Conservation (phyloP, 2,113 vertebrate species). For the Brachyistius frenatus region DNA sequence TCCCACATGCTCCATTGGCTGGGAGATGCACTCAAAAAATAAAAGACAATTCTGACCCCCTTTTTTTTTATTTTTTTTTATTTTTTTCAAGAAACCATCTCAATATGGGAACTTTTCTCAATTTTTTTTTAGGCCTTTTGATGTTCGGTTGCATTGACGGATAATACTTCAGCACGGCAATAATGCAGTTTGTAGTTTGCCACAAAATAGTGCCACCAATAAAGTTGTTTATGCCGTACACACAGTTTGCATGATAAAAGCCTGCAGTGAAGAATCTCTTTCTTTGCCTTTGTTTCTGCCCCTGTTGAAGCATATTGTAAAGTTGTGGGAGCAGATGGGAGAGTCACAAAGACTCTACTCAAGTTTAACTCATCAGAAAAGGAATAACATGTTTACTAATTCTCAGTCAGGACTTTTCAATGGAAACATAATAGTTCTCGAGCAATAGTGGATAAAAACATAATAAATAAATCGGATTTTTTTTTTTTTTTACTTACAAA, state of each 20-base stretch:
- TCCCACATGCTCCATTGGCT: constrained; percentile 86
- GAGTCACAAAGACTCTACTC: constrained; percentile 24
- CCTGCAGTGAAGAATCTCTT: constrained; percentile 49
- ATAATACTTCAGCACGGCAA: constrained; percentile 47
- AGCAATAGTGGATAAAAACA: neutral
- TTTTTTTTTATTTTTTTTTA: constrained; percentile 21
- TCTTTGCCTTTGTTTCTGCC: constrained; percentile 44
- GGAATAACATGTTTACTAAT: constrained; percentile 7
- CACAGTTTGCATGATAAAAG: constrained; percentile 69
- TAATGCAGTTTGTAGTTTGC: constrained; percentile 61
- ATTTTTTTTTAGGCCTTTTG: constrained; percentile 72
- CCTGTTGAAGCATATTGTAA: constrained; percentile 47
- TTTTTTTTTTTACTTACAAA: neutral
- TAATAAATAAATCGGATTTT: neutral
- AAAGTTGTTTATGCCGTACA: constrained; percentile 54
- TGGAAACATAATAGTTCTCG: neutral
- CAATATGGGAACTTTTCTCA: constrained; percentile 73
- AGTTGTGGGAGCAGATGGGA: constrained; percentile 46
- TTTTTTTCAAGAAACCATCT: constrained; percentile 52
- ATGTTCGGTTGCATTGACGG: constrained; percentile 64
- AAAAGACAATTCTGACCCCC: constrained; percentile 77
- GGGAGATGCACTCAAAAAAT: constrained; percentile 79
- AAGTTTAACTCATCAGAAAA: constrained; percentile 12
- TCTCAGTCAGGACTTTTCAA: constrained; percentile 4
- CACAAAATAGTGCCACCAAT: constrained; percentile 39